phyloP scores from a whole-genome alignment of 1,140 invertebrate species.

The Branchinecta lindahli region DNA sequence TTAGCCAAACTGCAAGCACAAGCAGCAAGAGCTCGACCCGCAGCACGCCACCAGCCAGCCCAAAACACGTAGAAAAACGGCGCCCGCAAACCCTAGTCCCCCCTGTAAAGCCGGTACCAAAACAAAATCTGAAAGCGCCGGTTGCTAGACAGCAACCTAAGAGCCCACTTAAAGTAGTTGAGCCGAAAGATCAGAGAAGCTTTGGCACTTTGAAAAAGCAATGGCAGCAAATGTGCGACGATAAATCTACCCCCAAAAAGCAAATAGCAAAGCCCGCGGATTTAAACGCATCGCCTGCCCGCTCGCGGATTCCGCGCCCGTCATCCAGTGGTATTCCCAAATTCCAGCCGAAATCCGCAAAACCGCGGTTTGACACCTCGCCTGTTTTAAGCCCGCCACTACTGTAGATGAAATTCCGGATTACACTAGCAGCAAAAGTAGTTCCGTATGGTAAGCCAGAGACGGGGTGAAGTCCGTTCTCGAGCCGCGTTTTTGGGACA shows the following conservation, averaged over 20 bases:
- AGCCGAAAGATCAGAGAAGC: slow-evolving; percentile 12
- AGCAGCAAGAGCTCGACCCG: not conserved
- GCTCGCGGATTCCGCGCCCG: slow-evolving; percentile 20
- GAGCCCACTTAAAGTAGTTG: not conserved
- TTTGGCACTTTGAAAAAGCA: slow-evolving; percentile 19
- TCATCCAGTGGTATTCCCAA: slow-evolving; percentile 12
- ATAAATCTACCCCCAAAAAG: slow-evolving; percentile 2
- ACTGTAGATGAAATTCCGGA: not conserved
- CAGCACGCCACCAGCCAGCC: slow-evolving; percentile 12
- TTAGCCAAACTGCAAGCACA: not conserved
- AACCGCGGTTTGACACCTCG: not conserved
- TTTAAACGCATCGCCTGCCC: not conserved
- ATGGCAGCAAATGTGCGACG: slow-evolving; percentile 17
- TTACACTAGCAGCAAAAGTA: too few relatives aligned
- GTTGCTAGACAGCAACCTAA: slow-evolving; percentile 12
- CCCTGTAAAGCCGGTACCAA: slow-evolving; percentile 12
- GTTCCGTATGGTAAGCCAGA: too few relatives aligned
- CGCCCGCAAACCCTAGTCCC: slow-evolving; percentile 10
- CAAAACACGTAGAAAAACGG: slow-evolving; percentile 1
- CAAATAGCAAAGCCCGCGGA: not conserved
- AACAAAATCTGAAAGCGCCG: not conserved
- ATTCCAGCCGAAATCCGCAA: not conserved
- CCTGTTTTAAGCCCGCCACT: not conserved
- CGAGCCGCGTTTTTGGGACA: too few relatives aligned
- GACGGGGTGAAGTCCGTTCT: too few relatives aligned